Percentiles rank a stretch among this genome's conserved stretches.
Evolutionary conservation across 2,888 invertebrate genomes (phyloP).

Genomic region (Mystacides longicornis): DNA sequence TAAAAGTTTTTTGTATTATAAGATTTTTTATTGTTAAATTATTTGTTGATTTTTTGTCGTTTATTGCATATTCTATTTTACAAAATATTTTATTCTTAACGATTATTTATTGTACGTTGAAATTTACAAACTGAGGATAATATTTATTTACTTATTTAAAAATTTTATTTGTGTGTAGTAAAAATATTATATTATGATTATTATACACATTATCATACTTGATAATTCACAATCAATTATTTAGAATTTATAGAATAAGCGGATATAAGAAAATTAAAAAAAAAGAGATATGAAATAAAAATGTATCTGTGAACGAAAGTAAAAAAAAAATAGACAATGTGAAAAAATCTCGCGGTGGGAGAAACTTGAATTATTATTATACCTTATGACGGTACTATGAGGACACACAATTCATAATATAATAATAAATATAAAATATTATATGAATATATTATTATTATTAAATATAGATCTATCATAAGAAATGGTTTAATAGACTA

Average conservation of each 20-base stretch:
- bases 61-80: too few species aligned
- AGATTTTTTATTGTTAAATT: too few species aligned
- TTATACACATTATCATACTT: constrained; percentile 24
- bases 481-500: constrained; percentile 20
- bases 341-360: neutral
- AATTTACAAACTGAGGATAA: too few species aligned
- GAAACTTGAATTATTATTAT: too few species aligned
- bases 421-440: too few species aligned
- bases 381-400: neutral
- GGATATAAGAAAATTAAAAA: too few species aligned
- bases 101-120: too few species aligned
- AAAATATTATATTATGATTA: constrained; percentile 19
- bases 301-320: constrained; percentile 8
- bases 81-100: too few species aligned
- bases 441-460: constrained; percentile 12
- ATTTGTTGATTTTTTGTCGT: too few species aligned
- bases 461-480: constrained; percentile 16
- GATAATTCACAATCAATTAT: constrained; percentile 26
- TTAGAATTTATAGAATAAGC: constrained; percentile 23
- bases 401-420: neutral
- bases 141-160: neutral
- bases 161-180: constrained; percentile 21
- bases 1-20: too few species aligned
- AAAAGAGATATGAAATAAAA: too few species aligned
- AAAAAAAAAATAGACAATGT: neutral